phyloP scores from a whole-genome alignment of 2,888 invertebrate species.

The Patella depressa region DNA sequence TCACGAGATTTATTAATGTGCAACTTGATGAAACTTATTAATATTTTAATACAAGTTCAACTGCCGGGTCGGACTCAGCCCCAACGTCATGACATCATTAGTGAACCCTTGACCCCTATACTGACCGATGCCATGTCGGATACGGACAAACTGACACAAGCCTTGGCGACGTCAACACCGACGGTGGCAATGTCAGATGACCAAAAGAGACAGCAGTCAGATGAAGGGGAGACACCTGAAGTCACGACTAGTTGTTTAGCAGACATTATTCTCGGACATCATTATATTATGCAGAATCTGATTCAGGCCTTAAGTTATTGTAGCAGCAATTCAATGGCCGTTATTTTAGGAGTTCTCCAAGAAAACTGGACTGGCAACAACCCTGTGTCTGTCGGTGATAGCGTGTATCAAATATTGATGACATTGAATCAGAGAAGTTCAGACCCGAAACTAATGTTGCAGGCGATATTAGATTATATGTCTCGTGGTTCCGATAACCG shows the following conservation, averaged over 20 bases:
- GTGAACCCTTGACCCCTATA: conserved; percentile 21
- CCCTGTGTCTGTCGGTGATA: conserved; percentile 85
- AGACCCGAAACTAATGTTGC: conserved; percentile 82
- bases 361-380: conserved; percentile 68
- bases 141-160: conserved; percentile 55
- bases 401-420: conserved; percentile 87
- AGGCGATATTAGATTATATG: conserved; percentile 83
- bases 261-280: conserved; percentile 66
- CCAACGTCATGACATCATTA: conserved; percentile 32
- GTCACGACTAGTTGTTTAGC: conserved; percentile 49
- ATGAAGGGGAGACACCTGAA: conserved; percentile 77
- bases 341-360: conserved; percentile 74
- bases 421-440: conserved; percentile 84
- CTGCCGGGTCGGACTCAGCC: conserved; percentile 33
- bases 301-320: conserved; percentile 86
- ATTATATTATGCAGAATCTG: conserved; percentile 85
- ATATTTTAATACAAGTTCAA: conserved; percentile 60
- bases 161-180: conserved; percentile 51
- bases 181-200: conserved; percentile 57
- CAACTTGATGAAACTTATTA: conserved; percentile 65
- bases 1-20: conserved; percentile 67
- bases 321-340: conserved; percentile 80
- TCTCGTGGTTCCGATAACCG: conserved; percentile 48
- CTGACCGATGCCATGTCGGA: conserved; percentile 55
- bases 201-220: conserved; percentile 78